phyloP scores from a whole-genome alignment of 92 coral and sea anemone species.

The Phenganax stokvisi region DNA sequence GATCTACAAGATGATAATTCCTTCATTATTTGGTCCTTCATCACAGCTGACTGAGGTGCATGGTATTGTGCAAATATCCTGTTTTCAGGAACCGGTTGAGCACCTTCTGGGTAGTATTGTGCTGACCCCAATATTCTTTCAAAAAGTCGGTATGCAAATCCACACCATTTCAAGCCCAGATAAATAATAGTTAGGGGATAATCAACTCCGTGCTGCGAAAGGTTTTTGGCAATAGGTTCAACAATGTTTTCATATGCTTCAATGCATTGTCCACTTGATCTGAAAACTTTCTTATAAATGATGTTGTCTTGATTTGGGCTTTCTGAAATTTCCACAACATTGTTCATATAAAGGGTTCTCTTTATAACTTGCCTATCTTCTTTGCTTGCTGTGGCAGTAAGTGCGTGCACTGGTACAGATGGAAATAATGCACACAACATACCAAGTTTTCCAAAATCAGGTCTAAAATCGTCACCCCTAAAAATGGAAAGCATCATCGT shows the following conservation, averaged over 20 bases:
- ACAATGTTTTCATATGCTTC: constrained; percentile 21
- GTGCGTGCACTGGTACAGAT: constrained; percentile 12
- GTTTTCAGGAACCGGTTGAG: constrained; percentile 21
- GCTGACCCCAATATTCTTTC: not conserved
- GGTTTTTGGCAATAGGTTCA: not conserved
- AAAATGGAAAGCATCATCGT: not conserved
- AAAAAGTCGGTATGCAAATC: constrained; percentile 12
- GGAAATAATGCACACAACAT: constrained; percentile 11
- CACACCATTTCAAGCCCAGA: constrained; percentile 26
- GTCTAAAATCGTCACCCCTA: not conserved
- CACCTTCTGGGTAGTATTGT: not conserved
- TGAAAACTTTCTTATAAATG: not conserved
- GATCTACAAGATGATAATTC: constrained; percentile 34
- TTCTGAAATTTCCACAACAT: not conserved
- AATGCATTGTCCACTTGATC: constrained; percentile 2
- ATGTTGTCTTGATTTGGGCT: not conserved
- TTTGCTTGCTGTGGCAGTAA: constrained; percentile 20
- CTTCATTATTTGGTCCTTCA: constrained; percentile 49
- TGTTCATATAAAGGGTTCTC: not conserved
- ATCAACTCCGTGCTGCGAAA: not conserved
- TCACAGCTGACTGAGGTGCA: constrained; percentile 36
- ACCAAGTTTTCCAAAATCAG: not conserved
- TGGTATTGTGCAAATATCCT: constrained; percentile 38
- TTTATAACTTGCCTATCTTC: not conserved
- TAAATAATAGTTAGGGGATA: constrained; percentile 7